Conservation (phyloP, 2,888 invertebrate species). For the Nephrotoma appendiculata region DNA sequence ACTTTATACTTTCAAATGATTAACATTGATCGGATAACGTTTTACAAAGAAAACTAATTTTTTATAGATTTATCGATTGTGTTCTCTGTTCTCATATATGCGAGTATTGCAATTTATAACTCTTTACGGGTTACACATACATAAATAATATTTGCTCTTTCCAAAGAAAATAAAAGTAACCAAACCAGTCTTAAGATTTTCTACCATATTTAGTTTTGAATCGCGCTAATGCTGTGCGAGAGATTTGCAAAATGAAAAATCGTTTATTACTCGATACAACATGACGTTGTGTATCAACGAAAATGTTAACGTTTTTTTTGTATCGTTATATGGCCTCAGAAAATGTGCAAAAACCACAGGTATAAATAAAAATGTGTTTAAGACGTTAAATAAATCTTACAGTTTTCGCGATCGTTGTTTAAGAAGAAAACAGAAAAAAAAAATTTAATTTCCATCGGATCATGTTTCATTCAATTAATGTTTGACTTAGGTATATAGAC, state of each 20-base stretch:
- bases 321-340: too few species aligned
- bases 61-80: neutral
- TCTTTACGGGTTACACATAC: neutral
- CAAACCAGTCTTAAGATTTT: neutral
- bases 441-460: neutral
- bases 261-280: neutral
- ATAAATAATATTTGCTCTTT: neutral
- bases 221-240: neutral
- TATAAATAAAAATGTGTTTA: neutral
- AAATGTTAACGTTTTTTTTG: neutral
- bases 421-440: neutral
- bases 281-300: neutral
- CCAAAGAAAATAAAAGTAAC: slow-evolving; percentile 4
- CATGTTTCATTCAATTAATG: neutral
- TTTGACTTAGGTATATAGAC: neutral
- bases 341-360: neutral
- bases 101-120: neutral
- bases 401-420: neutral
- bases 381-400: neutral
- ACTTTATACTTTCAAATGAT: neutral
- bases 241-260: neutral
- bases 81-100: neutral
- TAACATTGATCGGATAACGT: neutral
- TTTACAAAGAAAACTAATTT: neutral
- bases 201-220: neutral